Conservation (phyloP, 2,797 vertebrate genomes). For the Macroramphosus scolopax region DNA sequence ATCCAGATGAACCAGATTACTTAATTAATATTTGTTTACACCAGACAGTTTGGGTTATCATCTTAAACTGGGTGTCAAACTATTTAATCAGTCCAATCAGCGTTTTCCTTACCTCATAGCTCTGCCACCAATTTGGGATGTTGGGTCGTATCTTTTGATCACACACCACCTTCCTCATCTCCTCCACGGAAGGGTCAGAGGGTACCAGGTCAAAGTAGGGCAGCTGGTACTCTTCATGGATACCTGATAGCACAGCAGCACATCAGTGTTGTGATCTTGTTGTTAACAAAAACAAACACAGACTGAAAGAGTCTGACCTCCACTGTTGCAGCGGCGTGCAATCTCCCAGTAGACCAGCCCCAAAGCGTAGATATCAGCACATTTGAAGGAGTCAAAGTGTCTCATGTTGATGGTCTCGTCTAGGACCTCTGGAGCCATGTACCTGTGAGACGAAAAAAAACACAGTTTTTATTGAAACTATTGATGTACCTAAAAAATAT, state of each 20-base stretch:
- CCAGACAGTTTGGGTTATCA: too few relatives aligned
- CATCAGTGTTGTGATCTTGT: too few relatives aligned
- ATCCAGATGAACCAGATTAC: too few relatives aligned
- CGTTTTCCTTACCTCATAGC: conserved; percentile 92
- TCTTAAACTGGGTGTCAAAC: too few relatives aligned
- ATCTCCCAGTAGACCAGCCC: conserved; percentile 99
- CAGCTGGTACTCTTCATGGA: conserved; percentile 98
- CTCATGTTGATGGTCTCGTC: conserved; percentile 99
- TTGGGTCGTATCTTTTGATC: conserved; percentile 98
- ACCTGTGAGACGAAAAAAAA: too few relatives aligned
- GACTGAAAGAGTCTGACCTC: conserved; percentile 62
- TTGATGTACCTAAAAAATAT: too few relatives aligned
- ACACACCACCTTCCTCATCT: conserved; percentile 98
- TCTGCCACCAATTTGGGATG: conserved; percentile 99
- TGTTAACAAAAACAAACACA: too few relatives aligned
- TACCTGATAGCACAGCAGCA: conserved; percentile 75
- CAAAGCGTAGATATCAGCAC: conserved; percentile 99
- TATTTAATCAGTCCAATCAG: too few relatives aligned
- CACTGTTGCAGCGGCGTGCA: conserved; percentile 90
- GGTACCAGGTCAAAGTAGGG: conserved; percentile 98
- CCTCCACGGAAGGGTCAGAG: conserved; percentile 98
- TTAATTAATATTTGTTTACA: too few relatives aligned
- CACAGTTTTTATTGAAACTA: too few relatives aligned
- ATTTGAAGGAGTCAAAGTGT: conserved; percentile 98
- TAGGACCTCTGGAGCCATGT: conserved; percentile 98